Base-by-base conservation (phyloP, 2,797 vertebrate species). In the Anolis apletophallus region DNA sequence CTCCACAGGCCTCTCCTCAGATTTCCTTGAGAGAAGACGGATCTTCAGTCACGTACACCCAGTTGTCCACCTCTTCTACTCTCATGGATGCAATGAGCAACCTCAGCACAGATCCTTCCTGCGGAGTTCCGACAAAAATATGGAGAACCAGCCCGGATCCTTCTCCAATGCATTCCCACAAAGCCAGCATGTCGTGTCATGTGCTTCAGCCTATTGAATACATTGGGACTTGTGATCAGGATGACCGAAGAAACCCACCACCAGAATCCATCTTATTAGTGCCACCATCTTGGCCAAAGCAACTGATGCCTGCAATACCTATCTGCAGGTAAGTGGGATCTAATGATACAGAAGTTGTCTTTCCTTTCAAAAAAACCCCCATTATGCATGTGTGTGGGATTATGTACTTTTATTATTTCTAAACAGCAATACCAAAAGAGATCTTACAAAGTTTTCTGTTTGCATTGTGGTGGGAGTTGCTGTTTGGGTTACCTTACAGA, bases 221-320 rank as follows among this genome's bases (percentile, higher is more conserved):
- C 95, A 91, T 98, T 36, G 95, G 97, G 88, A 95, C 98, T 71
- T 97, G 97, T 0, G 98, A 99, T 61, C 97, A 98, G 95, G 98
- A 99, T 85, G 91, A 98, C n/a, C 97, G 98, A 92, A 93, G 95
- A 92, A 99, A 98, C 95, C 94, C 97, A 0, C 95, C 96, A 3
- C 92, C 97, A 0, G 98, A 99, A 90, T 96, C 97, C 3, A 98
- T 98, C 94, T 95, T 98, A 84, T 97, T 99, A 76, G 98, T 99
- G 87, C 98, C 99, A 0, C 97, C 97, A 0, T 96, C 98, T 57
- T 99, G 99, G 99, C 93, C 98, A 88, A 99, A 99, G 93, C 98
- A 98, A 26, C 94, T 99, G 95, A 97, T 99, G 82, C 96, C 98
- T 1, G 97, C 97, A 16, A 96, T 97, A 79, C 96, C 97, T 0